phyloP scores from a whole-genome alignment of 2,113 vertebrate species.

The Fukomys damarensis region DNA sequence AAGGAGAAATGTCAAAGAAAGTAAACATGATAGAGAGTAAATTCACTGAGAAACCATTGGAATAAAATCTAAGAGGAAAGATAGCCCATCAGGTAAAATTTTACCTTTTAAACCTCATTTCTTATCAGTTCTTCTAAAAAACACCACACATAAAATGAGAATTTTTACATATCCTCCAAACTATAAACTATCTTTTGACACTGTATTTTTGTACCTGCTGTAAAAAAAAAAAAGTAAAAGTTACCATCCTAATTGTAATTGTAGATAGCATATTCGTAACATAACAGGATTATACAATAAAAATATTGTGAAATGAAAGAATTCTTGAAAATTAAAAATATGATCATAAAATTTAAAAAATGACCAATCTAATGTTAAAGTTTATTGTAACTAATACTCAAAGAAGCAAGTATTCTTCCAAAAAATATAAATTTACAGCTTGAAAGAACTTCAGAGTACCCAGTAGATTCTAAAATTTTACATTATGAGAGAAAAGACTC shows the following conservation, averaged over 20 bases:
- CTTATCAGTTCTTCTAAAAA: not conserved
- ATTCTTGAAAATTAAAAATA: not conserved
- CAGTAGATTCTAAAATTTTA: conserved; percentile 25
- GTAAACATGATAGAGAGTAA: not conserved
- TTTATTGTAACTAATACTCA: not conserved
- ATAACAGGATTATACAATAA: not conserved
- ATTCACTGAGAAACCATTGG: not conserved
- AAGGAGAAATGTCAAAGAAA: not conserved
- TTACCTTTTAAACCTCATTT: not conserved
- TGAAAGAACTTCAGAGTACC: not conserved
- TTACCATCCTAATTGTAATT: not conserved
- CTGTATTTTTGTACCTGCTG: not conserved
- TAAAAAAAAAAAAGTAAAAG: too few relatives aligned
- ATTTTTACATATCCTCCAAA: not conserved
- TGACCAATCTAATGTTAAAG: not conserved
- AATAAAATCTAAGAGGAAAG: not conserved
- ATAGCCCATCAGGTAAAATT: not conserved
- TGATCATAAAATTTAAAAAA: not conserved
- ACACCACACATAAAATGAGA: not conserved
- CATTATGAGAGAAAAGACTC: not conserved
- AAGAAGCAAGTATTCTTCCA: not conserved
- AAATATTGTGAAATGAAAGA: not conserved
- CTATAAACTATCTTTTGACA: not conserved
- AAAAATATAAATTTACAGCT: not conserved
- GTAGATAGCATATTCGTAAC: not conserved